Base-by-base conservation (phyloP, 2,797 vertebrate genomes). In the Moxostoma hubbsi region DNA sequence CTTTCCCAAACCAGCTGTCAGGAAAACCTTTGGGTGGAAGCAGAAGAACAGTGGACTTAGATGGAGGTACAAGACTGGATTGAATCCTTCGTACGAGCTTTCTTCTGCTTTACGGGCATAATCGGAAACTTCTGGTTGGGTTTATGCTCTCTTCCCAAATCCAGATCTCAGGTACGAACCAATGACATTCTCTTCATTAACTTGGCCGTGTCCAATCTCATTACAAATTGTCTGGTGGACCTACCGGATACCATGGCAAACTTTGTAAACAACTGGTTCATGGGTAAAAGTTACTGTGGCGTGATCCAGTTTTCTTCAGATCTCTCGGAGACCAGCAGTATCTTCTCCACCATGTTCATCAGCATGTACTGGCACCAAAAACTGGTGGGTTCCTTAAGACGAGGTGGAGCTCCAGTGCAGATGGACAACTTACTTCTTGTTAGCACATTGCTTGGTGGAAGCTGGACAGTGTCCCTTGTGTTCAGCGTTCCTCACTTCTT, bases 291-390 rank as follows among this genome's bases (percentile, higher is more conserved):
- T 9, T 95, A 81, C 79, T 95, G 94, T 1, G 79, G 84, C 0
- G 69, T 92, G 6, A 93, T 92, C 47, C 85, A 63, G 11, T 94
- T 93, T n/a, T 90, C 86, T 0, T 83, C 91, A 0, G 87, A 93
- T 68, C 85, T 95, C 66, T 94, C 94, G 0, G 92, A 93, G 75
- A 94, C 92, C 81, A 94, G 93, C 92, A 94, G 94, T 89, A 92
- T 95, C 86, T 90, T 89, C 84, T 89, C 93, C 0, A 94, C 94
- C 24, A 84, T 94, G 72, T 89, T 93, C 87, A 95, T 95, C 87
- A 92, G 92, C 2, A 0, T 82, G 2, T 94, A 88, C 82, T 95
- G 94, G 94, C 86, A 94, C 82, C 93, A 94, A 89, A 95, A 95
- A 82, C 88, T 95, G 1, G 93, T 95, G 0, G 91, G 92, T 1